These are phyloP conservation scores for Hypercompe scribonia DNA, from an alignment of 2,888 invertebrate genomes.

Conservation along the genomic window DNA sequence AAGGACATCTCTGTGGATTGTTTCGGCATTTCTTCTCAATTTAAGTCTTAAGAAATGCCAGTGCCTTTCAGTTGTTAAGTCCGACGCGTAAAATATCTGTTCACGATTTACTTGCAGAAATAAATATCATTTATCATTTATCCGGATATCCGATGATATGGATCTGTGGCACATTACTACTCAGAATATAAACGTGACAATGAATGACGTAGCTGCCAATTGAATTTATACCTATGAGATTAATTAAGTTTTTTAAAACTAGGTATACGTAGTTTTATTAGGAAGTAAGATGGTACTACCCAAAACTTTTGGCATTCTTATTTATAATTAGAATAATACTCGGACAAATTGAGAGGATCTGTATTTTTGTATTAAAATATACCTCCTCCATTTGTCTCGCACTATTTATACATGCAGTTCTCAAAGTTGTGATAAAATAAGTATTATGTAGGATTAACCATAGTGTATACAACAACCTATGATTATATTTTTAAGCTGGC, in stretches of 20 bases:
- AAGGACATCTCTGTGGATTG: no score
- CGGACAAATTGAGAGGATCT: conserved; percentile 82
- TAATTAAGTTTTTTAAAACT: conserved; percentile 12
- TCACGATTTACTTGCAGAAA: no score
- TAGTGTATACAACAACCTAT: conserved; percentile 35
- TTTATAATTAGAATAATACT: conserved; percentile 38
- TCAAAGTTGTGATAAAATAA: conserved; percentile 72
- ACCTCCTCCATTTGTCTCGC: conserved; percentile 80
- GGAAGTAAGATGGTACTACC: conserved; percentile 12
- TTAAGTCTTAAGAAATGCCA: no score
- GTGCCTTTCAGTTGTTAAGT: no score
- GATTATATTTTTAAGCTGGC: conserved; percentile 19
- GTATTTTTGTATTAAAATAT: conserved; percentile 82
- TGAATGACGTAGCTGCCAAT: background rate
- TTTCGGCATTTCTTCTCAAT: no score
- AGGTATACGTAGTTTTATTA: conserved; percentile 18
- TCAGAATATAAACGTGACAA: background rate
- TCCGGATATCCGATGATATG: no score
- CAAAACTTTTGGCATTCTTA: conserved; percentile 23
- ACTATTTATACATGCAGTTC: conserved; percentile 52
- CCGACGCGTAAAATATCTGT: no score
- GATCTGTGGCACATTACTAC: background rate
- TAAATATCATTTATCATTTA: no score
- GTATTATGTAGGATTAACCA: conserved; percentile 53
- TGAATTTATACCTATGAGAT: conserved; percentile 12